Evolutionary conservation across 2,113 vertebrate genomes (phyloP).

Genomic region (Catharus minimus): DNA sequence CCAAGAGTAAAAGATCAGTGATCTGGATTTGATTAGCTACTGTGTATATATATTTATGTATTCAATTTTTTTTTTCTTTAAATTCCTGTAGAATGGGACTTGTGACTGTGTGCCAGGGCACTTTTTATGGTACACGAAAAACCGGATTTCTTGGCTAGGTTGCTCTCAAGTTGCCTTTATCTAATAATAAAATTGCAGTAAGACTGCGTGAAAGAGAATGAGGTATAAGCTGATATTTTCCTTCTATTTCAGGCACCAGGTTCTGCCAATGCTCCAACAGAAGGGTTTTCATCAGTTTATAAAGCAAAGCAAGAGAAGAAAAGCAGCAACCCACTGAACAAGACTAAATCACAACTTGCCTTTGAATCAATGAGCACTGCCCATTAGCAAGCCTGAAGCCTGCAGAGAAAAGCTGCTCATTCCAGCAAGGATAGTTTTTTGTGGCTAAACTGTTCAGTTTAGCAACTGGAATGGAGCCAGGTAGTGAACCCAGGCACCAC

Average conservation of each 20-base stretch:
- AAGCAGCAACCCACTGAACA: neutral
- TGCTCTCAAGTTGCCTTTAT: neutral
- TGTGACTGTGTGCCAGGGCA: neutral
- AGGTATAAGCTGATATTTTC: neutral
- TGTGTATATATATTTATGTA: neutral
- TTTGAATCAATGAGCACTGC: neutral
- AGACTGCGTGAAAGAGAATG: neutral
- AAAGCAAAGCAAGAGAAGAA: neutral
- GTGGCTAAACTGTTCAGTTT: neutral
- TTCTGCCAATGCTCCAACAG: neutral
- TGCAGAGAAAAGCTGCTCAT: conserved; percentile 4
- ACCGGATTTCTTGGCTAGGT: neutral
- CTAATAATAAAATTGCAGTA: neutral
- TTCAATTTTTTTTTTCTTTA: neutral
- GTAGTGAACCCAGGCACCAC: neutral
- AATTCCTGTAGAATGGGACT: neutral
- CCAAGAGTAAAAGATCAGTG: conserved; percentile 23
- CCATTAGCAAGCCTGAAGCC: neutral
- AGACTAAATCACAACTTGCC: neutral
- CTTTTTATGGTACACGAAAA: neutral
- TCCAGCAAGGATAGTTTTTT: neutral
- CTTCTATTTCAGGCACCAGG: neutral
- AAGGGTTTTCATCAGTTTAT: neutral
- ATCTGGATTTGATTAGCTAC: conserved; percentile 4
- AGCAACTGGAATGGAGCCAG: neutral